Conservation (phyloP, 1,140 invertebrate genomes). For the Anagrus nilaparvatae region DNA sequence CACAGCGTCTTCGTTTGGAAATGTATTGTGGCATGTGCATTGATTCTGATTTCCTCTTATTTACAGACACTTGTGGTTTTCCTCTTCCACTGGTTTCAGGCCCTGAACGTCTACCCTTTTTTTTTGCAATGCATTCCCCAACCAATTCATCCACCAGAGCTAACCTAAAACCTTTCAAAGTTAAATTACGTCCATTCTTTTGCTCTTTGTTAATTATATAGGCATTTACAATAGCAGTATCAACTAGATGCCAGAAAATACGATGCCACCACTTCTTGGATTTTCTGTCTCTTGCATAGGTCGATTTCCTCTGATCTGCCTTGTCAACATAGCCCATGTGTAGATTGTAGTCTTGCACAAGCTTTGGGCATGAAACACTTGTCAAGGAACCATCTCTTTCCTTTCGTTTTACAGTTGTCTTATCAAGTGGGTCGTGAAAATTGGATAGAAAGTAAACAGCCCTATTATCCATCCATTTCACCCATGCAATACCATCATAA, state of each 20-base stretch:
- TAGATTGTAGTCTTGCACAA: slow-evolving; percentile 30
- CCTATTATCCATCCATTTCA: slow-evolving; percentile 27
- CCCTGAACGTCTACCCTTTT: too few species aligned
- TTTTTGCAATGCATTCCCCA: too few species aligned
- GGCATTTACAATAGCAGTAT: slow-evolving; percentile 24
- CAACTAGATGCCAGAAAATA: slow-evolving; percentile 30
- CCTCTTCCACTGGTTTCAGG: too few species aligned
- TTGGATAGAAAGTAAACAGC: slow-evolving; percentile 25
- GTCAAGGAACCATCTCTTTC: slow-evolving; percentile 23
- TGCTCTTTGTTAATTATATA: too few species aligned
- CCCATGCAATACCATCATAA: slow-evolving; percentile 7
- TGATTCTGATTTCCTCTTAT: too few species aligned
- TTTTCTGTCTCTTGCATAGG: slow-evolving; percentile 30
- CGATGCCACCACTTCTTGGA: slow-evolving; percentile 32
- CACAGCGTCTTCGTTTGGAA: background rate
- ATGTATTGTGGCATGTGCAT: too few species aligned
- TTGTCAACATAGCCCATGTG: slow-evolving; percentile 35
- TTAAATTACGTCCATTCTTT: too few species aligned
- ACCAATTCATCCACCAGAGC: too few species aligned
- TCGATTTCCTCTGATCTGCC: slow-evolving; percentile 28
- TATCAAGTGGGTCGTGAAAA: slow-evolving; percentile 21
- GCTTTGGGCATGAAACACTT: slow-evolving; percentile 21
- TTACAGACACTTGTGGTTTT: too few species aligned
- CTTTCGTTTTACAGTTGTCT: slow-evolving; percentile 22
- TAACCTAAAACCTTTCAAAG: too few species aligned